These are phyloP conservation scores for Marronus borbonicus DNA, from an alignment of 2,888 invertebrate genomes.

Conservation along the genomic window DNA sequence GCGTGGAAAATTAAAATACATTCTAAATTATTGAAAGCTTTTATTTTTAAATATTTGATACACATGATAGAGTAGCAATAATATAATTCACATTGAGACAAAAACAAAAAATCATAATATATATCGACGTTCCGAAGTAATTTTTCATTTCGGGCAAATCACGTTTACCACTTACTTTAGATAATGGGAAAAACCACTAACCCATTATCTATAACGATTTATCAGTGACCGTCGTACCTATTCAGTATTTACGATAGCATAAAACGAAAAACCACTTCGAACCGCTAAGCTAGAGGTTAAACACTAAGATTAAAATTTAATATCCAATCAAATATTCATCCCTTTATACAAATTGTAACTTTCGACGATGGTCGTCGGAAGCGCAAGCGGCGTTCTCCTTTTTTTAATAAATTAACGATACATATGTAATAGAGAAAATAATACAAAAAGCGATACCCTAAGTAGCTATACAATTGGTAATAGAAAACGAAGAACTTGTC, in stretches of 20 bases:
- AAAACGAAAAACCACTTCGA: slow-evolving; percentile 28
- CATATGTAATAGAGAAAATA: slow-evolving; percentile 49
- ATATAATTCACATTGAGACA: slow-evolving; percentile 68
- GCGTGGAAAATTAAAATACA: neutral
- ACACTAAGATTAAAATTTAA: slow-evolving; percentile 53
- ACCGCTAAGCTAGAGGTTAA: slow-evolving; percentile 50
- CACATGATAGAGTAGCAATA: slow-evolving; percentile 65
- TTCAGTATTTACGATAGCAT: neutral
- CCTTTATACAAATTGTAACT: slow-evolving; percentile 52
- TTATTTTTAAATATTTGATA: slow-evolving; percentile 66
- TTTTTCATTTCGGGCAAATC: slow-evolving; percentile 27
- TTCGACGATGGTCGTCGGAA: slow-evolving; percentile 36
- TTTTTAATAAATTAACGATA: slow-evolving; percentile 50
- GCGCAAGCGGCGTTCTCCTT: slow-evolving; percentile 7
- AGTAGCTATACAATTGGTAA: slow-evolving; percentile 51
- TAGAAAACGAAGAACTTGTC: slow-evolving; percentile 43
- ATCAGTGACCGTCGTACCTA: slow-evolving; percentile 49
- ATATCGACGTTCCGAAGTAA: slow-evolving; percentile 27
- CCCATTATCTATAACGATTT: slow-evolving; percentile 52
- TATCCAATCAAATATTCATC: slow-evolving; percentile 52
- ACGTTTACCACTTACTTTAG: slow-evolving; percentile 33
- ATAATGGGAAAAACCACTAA: slow-evolving; percentile 64
- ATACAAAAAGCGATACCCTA: slow-evolving; percentile 52
- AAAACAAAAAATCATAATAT: slow-evolving; percentile 60
- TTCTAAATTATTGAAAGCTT: slow-evolving; percentile 61